Conservation (phyloP, 2,888 invertebrate species). For the Muschampia plurimacula region DNA sequence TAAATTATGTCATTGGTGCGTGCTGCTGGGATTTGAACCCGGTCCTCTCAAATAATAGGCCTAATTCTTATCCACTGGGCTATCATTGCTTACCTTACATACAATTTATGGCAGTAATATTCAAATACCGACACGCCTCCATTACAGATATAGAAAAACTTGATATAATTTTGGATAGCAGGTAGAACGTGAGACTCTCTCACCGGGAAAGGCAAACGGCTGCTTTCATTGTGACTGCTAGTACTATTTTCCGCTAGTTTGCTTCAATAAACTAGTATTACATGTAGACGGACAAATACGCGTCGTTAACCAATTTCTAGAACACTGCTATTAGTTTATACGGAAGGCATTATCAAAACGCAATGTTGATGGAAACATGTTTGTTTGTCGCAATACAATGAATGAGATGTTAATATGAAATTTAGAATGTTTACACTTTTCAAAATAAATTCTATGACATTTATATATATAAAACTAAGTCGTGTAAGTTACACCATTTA, state of each 20-base stretch:
- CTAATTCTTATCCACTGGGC: too few relatives aligned
- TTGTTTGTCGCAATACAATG: not conserved
- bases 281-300: not conserved
- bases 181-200: not conserved
- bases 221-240: not conserved
- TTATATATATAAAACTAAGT: too few relatives aligned
- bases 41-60: too few relatives aligned
- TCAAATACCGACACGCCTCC: not conserved
- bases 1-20: too few relatives aligned
- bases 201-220: not conserved
- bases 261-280: slow-evolving; percentile 11
- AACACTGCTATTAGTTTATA: slow-evolving; percentile 12
- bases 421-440: too few relatives aligned
- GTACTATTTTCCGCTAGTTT: slow-evolving; percentile 23
- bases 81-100: too few relatives aligned
- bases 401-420: not conserved
- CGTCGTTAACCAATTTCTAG: not conserved
- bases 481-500: too few relatives aligned
- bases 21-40: too few relatives aligned
- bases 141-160: not conserved
- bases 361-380: not conserved
- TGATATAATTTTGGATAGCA: not conserved
- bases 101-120: too few relatives aligned
- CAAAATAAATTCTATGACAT: too few relatives aligned
- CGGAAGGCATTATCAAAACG: not conserved